phyloP scores from a whole-genome alignment of 2,113 vertebrate genomes.

The Plectropomus leopardus region DNA sequence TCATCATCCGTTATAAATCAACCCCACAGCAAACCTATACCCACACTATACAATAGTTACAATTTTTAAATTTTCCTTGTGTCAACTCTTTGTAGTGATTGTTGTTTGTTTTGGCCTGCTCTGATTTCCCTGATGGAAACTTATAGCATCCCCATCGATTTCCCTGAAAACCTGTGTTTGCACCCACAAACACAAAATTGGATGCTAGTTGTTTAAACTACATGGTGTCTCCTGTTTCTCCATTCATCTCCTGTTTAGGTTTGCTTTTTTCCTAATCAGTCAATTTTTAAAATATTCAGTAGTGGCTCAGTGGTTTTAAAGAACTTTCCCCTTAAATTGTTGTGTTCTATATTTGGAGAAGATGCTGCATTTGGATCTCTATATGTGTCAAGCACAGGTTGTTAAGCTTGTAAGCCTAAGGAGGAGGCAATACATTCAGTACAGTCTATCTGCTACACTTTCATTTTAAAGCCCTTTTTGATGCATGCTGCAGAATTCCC shows the following conservation, averaged over 20 bases:
- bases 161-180: constrained; percentile 16
- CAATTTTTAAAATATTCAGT: constrained; percentile 5
- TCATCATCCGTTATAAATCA: not conserved
- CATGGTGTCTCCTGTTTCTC: not conserved
- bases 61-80: not conserved
- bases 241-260: not conserved
- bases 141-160: constrained; percentile 31
- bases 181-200: not conserved
- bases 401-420: not conserved
- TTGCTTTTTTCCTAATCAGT: not conserved
- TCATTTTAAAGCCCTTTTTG: not conserved
- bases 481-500: not conserved
- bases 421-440: not conserved
- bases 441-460: not conserved
- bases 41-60: not conserved
- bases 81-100: not conserved
- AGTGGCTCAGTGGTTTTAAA: constrained; percentile 2
- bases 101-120: constrained; percentile 3
- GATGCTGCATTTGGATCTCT: not conserved
- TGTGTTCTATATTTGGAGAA: not conserved
- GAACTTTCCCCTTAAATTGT: not conserved
- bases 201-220: not conserved
- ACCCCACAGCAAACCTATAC: not conserved
- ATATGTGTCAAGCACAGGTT: not conserved
- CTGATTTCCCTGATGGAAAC: constrained; percentile 30